Conservation (phyloP, 2,888 invertebrate species). For the Camponotus fellah region DNA sequence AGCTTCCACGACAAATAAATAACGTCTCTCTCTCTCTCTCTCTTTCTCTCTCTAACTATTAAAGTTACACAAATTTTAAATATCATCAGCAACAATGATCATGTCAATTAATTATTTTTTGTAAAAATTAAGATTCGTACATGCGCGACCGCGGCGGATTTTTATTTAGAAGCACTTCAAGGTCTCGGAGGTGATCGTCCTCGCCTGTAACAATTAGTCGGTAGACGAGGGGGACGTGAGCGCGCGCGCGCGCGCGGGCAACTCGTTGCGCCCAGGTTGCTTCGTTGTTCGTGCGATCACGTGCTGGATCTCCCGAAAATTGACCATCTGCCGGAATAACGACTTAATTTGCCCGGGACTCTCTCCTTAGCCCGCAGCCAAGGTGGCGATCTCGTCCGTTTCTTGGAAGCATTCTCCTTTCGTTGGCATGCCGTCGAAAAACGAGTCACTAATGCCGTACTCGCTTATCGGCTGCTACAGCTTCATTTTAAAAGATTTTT, state of each 20-base stretch:
- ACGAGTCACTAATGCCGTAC: conserved; percentile 53
- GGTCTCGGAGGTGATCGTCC: conserved; percentile 54
- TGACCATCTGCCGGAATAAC: conserved; percentile 84
- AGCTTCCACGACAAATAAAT: conserved; percentile 10
- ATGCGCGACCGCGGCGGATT: background rate
- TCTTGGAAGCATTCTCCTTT: conserved; percentile 65
- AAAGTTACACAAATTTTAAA: background rate
- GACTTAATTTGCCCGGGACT: conserved; percentile 81
- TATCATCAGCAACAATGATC: background rate
- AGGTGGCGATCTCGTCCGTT: conserved; percentile 70
- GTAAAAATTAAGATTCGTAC: background rate
- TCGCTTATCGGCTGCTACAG: conserved; percentile 49
- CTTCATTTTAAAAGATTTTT: conserved; percentile 56
- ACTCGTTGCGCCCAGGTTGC: conserved; percentile 61
- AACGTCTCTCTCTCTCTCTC: background rate
- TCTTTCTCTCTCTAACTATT: background rate
- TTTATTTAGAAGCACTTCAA: conserved; percentile 34
- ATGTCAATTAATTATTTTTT: conserved; percentile 12
- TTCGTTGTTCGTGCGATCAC: conserved; percentile 64
- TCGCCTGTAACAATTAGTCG: conserved; percentile 60
- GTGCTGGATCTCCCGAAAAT: conserved; percentile 72
- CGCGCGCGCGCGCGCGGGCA: conserved; percentile 44
- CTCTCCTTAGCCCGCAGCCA: conserved; percentile 72
- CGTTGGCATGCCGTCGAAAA: conserved; percentile 54
- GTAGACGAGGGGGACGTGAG: conserved; percentile 54